Evolutionary conservation across 2,797 vertebrate genomes (phyloP), one percentile per base, ranked within the genome.

Genomic region (Hemitrygon akajei): DNA sequence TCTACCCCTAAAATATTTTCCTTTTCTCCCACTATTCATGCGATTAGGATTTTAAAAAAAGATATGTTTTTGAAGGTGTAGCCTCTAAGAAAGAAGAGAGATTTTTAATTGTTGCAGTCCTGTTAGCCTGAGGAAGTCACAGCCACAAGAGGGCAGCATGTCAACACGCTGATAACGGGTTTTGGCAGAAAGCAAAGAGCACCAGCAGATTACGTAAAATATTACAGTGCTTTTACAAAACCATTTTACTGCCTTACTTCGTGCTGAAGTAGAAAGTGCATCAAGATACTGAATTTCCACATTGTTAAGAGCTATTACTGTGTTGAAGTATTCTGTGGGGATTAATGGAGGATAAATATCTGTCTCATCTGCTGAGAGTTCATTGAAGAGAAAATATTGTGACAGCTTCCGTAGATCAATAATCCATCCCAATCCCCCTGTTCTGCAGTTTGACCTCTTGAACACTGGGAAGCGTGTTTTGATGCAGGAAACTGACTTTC

Each of bases 371-470:
- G 37, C 69, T 75, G 30, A 93, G 66, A 76, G 25, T 76, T 93
- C 91, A 93, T 47, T 93, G 71, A 76, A 75, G 91, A n/a, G 91
- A 93, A 75, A 93, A 76, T 93, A 93, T 93, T 93, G 91, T 93
- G 91, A 93, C 91, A 93, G 91, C 89, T 56, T 93, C 91, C 66
- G 40, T 76, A 93, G 91, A 75, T 93, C 71, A 93, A 93, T 76
- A 93, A 93, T 76, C 37, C 69, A 56, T 71, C 71, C 89, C 89
- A 69, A 73, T 75, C 71, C 91, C 30, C 71, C 71, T n/a, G 71
- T 93, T 76, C 91, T 76, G 91, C 91, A 76, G 91, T 7, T 93
- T 93, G 91, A 93, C 91, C 91, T 76, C 91, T 75, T 47, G 69
- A 76, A 75, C 91, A 93, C 40, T 93, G 91, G 91, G 91, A 93